Percentiles rank a stretch among this genome's conserved stretches.
Conservation (phyloP, 2,113 vertebrate species). For the Trematocara zebra region DNA sequence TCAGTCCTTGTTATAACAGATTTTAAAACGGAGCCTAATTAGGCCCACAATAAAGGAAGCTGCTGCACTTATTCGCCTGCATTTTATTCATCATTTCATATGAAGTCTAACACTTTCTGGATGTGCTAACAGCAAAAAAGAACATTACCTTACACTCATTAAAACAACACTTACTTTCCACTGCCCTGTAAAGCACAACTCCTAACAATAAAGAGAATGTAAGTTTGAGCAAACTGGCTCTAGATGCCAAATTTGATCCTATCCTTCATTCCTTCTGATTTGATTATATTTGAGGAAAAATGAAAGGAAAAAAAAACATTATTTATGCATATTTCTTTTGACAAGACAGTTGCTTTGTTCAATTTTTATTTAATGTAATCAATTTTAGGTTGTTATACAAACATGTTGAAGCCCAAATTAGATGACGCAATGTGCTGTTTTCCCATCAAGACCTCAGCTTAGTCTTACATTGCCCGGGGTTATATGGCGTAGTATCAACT, state of each 20-base stretch:
- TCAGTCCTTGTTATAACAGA: background rate
- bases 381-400: background rate
- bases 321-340: background rate
- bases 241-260: background rate
- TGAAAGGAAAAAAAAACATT: background rate
- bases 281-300: background rate
- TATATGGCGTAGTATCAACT: conserved; percentile 30
- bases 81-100: background rate
- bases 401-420: background rate
- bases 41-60: background rate
- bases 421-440: conserved; percentile 3
- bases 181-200: background rate
- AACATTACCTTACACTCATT: background rate
- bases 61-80: background rate
- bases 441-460: background rate
- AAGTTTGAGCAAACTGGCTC: background rate
- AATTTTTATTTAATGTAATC: background rate
- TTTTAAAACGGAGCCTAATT: conserved; percentile 28
- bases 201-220: background rate
- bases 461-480: background rate
- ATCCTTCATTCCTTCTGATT: background rate
- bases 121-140: background rate
- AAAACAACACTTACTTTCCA: background rate
- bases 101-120: background rate
- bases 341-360: background rate